These are phyloP conservation scores for Amazona finschi DNA, from an alignment of 2,797 vertebrate species.

Conservation along the genomic window DNA sequence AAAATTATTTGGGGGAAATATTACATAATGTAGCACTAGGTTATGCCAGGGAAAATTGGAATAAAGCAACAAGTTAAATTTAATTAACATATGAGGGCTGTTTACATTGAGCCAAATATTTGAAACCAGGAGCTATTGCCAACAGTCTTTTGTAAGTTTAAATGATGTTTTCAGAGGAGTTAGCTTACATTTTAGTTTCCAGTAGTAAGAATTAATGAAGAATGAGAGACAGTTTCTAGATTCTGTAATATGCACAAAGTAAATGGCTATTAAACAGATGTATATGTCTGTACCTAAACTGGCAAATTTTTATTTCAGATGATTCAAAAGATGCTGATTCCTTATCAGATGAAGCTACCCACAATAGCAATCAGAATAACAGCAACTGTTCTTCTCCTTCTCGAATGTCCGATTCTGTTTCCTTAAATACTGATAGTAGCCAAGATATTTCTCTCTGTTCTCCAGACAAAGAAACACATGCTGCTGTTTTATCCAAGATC, in stretches of 20 bases:
- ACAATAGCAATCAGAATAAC: constrained; percentile 99
- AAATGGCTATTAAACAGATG: background rate
- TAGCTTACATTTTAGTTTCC: background rate
- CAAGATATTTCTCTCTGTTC: constrained; percentile 94
- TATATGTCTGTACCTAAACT: background rate
- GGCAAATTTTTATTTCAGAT: constrained; percentile 78
- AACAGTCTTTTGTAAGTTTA: background rate
- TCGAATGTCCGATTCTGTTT: constrained; percentile 98
- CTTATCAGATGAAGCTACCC: constrained; percentile 91
- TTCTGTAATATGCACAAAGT: accelerated
- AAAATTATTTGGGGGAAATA: background rate
- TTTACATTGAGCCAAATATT: background rate
- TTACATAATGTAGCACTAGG: background rate
- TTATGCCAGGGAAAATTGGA: background rate
- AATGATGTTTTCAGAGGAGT: background rate
- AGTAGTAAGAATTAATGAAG: background rate
- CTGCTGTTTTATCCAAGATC: constrained; percentile 83
- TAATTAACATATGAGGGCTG: background rate
- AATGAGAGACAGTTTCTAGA: background rate
- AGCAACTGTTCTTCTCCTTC: constrained; percentile 99
- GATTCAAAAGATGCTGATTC: constrained; percentile 91
- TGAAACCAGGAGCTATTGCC: background rate
- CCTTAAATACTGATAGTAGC: constrained; percentile 96
- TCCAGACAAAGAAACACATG: constrained; percentile 86
- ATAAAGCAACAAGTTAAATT: background rate